These are phyloP conservation scores for Tortrix viridana DNA, from an alignment of 2,888 invertebrate genomes.

Conservation along the genomic window DNA sequence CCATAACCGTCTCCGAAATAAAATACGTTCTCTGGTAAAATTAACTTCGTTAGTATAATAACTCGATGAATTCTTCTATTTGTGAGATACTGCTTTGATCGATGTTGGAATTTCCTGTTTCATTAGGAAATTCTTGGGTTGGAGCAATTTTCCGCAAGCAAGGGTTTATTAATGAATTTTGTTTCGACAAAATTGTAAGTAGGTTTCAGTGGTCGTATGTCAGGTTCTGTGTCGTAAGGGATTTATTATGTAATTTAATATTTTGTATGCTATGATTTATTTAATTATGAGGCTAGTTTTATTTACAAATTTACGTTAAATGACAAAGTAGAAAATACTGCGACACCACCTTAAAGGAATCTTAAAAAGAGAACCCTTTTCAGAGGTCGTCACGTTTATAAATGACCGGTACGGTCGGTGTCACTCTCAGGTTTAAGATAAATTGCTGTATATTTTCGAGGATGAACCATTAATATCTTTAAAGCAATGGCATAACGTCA, in stretches of 20 bases:
- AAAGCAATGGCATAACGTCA: slow-evolving; percentile 5
- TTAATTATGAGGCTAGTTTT: no score
- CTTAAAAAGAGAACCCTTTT: slow-evolving; percentile 31
- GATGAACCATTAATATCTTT: slow-evolving; percentile 32
- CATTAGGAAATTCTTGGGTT: slow-evolving; percentile 56
- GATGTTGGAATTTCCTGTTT: slow-evolving; percentile 56
- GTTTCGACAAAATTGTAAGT: slow-evolving; percentile 10
- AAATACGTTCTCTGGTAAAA: slow-evolving; percentile 16
- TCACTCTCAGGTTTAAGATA: slow-evolving; percentile 38
- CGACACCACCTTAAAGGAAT: slow-evolving; percentile 5
- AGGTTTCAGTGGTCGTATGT: background rate
- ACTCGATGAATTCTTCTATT: slow-evolving; percentile 38
- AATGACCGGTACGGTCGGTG: slow-evolving; percentile 35
- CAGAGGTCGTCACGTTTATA: slow-evolving; percentile 32
- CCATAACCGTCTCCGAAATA: slow-evolving; percentile 9
- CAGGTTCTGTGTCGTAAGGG: no score
- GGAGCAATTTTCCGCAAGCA: slow-evolving; percentile 47
- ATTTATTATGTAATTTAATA: no score
- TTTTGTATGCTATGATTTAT: no score
- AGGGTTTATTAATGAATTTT: slow-evolving; percentile 24
- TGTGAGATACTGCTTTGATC: slow-evolving; percentile 50
- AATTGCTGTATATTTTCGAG: slow-evolving; percentile 34
- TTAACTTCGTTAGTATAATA: slow-evolving; percentile 33
- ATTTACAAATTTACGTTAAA: background rate
- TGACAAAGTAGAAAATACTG: background rate